phyloP scores from a whole-genome alignment of 2,797 vertebrate species.

The Pipistrellus pipistrellus region DNA sequence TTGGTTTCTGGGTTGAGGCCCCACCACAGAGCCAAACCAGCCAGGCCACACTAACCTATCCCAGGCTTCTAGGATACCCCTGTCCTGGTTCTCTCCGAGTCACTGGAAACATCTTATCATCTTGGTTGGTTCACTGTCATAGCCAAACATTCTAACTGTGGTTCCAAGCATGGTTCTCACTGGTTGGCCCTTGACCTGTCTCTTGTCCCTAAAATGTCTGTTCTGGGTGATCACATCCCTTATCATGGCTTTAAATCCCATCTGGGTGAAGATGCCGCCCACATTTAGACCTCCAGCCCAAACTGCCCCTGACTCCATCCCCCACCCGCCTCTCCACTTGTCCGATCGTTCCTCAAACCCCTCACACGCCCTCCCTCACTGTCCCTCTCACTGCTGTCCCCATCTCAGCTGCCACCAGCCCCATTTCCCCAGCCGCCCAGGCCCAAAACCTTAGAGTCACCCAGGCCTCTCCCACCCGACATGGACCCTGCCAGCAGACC shows the following conservation, averaged over 20 bases:
- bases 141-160: background rate
- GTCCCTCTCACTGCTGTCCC: no score
- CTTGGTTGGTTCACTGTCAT: background rate
- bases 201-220: background rate
- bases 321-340: accelerated
- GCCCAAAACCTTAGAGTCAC: background rate
- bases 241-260: no score
- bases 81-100: background rate
- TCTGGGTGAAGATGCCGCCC: background rate
- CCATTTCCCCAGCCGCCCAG: background rate
- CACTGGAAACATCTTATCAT: background rate
- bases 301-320: background rate
- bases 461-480: background rate
- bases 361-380: background rate
- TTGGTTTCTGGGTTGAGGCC: no score
- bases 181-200: background rate
- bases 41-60: background rate
- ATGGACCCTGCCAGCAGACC: background rate
- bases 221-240: background rate
- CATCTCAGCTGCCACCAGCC: no score
- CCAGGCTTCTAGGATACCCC: background rate
- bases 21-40: no score
- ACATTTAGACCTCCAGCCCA: background rate
- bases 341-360: accelerated
- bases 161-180: background rate